Conservation (phyloP, 2,888 invertebrate species). For the Philhelius pedissequus region DNA sequence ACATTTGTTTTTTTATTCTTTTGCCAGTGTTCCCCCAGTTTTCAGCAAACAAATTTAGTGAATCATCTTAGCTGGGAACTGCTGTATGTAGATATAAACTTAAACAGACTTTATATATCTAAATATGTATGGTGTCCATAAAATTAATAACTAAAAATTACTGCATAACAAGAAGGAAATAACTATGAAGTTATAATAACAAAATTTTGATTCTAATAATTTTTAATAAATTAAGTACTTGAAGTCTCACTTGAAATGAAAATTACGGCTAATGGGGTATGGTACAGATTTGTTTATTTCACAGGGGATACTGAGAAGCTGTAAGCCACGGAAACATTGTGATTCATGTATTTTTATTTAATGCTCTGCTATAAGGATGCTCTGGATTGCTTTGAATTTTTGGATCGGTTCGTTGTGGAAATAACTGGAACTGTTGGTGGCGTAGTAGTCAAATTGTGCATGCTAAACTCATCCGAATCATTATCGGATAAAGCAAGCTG, state of each 20-base stretch:
- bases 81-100: too few species aligned
- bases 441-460: not conserved
- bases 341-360: constrained; percentile 10
- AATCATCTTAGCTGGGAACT: too few species aligned
- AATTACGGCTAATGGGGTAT: constrained; percentile 15
- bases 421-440: constrained; percentile 21
- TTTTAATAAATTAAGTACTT: constrained; percentile 40
- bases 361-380: constrained; percentile 49
- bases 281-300: constrained; percentile 49
- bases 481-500: constrained; percentile 76
- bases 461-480: constrained; percentile 76
- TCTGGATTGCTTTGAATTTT: constrained; percentile 26
- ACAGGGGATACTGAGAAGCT: constrained; percentile 40
- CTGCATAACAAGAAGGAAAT: constrained; percentile 38
- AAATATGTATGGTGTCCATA: not conserved
- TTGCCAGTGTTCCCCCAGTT: too few species aligned
- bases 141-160: constrained; percentile 5
- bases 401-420: constrained; percentile 53
- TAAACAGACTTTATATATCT: not conserved
- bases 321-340: not conserved
- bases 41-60: too few species aligned
- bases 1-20: too few species aligned
- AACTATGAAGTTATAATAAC: constrained; percentile 31
- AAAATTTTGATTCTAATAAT: constrained; percentile 38
- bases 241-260: constrained; percentile 21